Base-by-base conservation (phyloP, 2,797 vertebrate genomes). In the Mustela erminea region DNA sequence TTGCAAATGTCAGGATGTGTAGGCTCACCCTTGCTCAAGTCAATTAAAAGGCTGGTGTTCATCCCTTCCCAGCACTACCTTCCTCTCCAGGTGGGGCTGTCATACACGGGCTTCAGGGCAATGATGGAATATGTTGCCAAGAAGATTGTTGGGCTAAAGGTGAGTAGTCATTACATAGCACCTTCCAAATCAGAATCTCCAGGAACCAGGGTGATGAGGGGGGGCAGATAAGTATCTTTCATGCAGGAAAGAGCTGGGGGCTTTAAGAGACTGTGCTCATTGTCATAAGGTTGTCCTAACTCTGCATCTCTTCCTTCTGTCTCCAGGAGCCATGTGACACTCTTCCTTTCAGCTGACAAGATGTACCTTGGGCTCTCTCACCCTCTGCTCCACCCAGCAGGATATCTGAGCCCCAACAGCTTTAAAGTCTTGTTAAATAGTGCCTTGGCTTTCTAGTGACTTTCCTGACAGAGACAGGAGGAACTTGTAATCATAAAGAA, bases 401-500 rank as follows among this genome's bases (percentile, higher is more conserved):
- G 46, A 77, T 62, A 87, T 87, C 15, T 58, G 15, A 96, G 86
- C 74, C 94, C 75, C 91, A 56, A 77, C 18, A 93, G 80, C 85
- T 95, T 85, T 32, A 75, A 52, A n/a, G 64, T 93, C 97, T 93
- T 66, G 68, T 5, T 80, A 54, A 86, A 91, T 74, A 66, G 12
- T 35, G 95, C 89, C 90, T 90, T 54, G 77, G 49, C 85, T n/a
- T 87, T 90, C 56, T 38, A 62, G 96, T 3, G 17, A 78, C 83
- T 62, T 93, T 90, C 95, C 97, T 95, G 97, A 96, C 58, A 38
- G 41, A 94, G 97, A 93, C 94, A 98, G 97, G 92, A 98, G 98
- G 96, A 78, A 95, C 72, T 93, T 85, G 95, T 94, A 98, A 98
- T 96, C 97, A 96, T 97, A 98, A 98, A 98, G 91, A 97, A 97